Conservation (phyloP, 2,888 invertebrate species). For the Lamellibrachia satsuma region DNA sequence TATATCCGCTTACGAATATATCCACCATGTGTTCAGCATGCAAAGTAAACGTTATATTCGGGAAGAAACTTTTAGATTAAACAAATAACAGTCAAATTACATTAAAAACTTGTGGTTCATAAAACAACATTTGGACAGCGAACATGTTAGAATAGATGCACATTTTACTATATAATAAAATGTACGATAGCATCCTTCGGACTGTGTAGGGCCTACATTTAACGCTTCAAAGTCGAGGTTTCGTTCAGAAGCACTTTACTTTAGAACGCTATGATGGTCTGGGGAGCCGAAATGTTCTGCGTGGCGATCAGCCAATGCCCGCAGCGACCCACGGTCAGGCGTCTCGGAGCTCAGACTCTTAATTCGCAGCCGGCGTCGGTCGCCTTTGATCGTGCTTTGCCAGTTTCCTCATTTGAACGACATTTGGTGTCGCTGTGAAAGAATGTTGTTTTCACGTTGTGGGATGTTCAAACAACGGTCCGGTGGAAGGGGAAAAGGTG, state of each 20-base stretch:
- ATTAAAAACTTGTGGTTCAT: too few species aligned
- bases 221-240: not conserved
- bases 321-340: not conserved
- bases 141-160: too few species aligned
- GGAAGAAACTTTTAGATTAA: too few species aligned
- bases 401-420: not conserved
- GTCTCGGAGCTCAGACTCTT: not conserved
- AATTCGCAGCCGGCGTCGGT: slow-evolving; percentile 3
- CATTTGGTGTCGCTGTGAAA: not conserved
- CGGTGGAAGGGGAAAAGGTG: not conserved
- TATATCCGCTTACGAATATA: too few species aligned
- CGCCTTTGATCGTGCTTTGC: not conserved
- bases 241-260: not conserved
- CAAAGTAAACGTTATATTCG: too few species aligned
- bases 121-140: too few species aligned
- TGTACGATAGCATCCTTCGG: not conserved
- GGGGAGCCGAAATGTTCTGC: not conserved
- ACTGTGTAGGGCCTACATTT: not conserved
- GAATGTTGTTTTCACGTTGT: slow-evolving; percentile 8
- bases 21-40: too few species aligned
- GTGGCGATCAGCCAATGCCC: not conserved
- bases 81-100: too few species aligned
- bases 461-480: not conserved
- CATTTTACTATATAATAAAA: too few species aligned
- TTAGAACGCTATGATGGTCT: not conserved